Conservation (phyloP, 2,113 vertebrate genomes). For the Tetrax tetrax region DNA sequence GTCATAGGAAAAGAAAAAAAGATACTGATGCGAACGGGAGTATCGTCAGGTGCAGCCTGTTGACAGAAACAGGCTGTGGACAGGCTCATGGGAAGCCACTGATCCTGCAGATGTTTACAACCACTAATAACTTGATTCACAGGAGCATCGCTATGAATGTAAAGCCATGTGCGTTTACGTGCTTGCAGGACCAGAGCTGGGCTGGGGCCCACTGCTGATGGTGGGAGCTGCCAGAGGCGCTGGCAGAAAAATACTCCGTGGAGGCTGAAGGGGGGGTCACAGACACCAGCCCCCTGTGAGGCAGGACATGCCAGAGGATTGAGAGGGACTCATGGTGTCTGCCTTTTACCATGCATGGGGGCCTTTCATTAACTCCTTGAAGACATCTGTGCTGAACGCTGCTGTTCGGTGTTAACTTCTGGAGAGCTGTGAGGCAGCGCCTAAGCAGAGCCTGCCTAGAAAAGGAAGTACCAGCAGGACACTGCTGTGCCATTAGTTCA, state of each 20-base stretch:
- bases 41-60: background rate
- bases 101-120: background rate
- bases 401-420: background rate
- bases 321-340: conserved; percentile 12
- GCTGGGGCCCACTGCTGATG: conserved; percentile 34
- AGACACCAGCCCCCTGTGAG: background rate
- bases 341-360: background rate
- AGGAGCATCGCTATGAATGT: background rate
- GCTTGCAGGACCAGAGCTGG: background rate
- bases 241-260: conserved; percentile 15
- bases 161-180: background rate
- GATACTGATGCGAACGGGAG: background rate
- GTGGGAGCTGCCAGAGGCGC: conserved; percentile 47
- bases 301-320: conserved; percentile 35
- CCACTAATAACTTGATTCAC: conserved; percentile 11
- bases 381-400: background rate
- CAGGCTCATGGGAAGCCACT: background rate
- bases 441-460: background rate
- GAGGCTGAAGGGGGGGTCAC: conserved; percentile 57
- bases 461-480: background rate
- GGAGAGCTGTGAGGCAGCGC: background rate
- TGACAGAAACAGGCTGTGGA: conserved; percentile 22
- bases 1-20: background rate
- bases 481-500: background rate
- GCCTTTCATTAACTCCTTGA: conserved; percentile 35